Evolutionary conservation across 2,888 invertebrate species (phyloP), one percentile per base, ranked within the genome.

Genomic region (Creontiades dilutus): DNA sequence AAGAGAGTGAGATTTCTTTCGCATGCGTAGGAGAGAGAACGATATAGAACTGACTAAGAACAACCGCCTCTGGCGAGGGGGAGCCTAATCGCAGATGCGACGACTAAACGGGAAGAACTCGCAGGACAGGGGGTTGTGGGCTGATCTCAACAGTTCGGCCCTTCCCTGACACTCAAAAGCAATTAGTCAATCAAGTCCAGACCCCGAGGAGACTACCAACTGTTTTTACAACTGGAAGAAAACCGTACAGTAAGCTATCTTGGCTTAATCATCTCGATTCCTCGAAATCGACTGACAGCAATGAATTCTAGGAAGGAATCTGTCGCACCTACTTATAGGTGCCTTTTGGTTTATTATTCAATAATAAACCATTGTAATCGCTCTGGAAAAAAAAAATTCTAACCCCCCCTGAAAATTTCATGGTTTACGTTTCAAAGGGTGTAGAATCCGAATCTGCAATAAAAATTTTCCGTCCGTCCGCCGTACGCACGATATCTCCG

Each of bases 181-280:
- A 68, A 23, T 68, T 68, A 68, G 68, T 68, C 68, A 68, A 68
- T 68, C 27, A 68, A 68, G 68, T 68, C 68, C 23, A 68, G 68
- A 68, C 68, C n/a, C 68, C 23, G 12, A 9, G 9, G 68, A 19
- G 68, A 23, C 13, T 23, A 68, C 68, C 27, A 23, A 68, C 23
- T 23, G 23, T 68, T 52, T 37, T 2, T 16, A 23, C 0, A 68
- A 23, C 23, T 27, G 68, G 23, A 68, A 68, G 0, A 19, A 23
- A 68, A 23, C 23, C 68, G 37, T 4, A 37, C 19, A 68, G 68
- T 23, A 23, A 7, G 37, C 7, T 37, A 68, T 68, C n/a, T 4
- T 19, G 23, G 12, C 27, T 68, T 68, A 23, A 23, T 23, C 13
- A 27, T 12, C 23, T 68, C 23, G 23, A 68, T 68, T 68, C 68